Conservation (phyloP, 2,797 vertebrate species). For the Phoeniculus purpureus region DNA sequence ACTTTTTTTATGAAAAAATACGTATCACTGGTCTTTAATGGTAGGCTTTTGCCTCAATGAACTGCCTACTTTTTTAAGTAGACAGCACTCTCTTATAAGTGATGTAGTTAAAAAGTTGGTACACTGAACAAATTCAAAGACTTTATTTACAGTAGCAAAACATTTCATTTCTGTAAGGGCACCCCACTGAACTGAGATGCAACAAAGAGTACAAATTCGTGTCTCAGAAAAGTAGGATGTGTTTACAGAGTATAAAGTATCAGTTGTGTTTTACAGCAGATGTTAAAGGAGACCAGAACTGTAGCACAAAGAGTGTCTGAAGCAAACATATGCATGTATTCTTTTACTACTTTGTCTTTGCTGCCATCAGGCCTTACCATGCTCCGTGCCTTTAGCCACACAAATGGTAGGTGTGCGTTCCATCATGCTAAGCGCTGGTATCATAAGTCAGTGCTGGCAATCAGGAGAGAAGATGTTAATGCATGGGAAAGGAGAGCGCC, state of each 20-base stretch:
- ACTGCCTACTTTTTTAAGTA: not conserved
- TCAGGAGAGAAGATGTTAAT: conserved; percentile 93
- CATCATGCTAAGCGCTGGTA: conserved; percentile 73
- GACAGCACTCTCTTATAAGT: not conserved
- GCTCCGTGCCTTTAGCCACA: conserved; percentile 80
- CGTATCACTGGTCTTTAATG: not conserved
- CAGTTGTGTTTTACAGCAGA: conserved; percentile 73
- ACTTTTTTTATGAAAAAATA: not conserved
- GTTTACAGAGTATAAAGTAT: not conserved
- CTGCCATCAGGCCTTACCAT: conserved; percentile 79
- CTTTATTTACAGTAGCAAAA: not conserved
- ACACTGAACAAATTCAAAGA: not conserved
- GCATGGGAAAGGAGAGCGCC: conserved; percentile 96
- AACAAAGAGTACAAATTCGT: not conserved
- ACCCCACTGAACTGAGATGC: not conserved
- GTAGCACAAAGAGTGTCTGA: not conserved
- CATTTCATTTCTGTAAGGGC: not conserved
- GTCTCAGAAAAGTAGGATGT: not conserved
- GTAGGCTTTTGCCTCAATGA: not conserved
- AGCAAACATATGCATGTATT: not conserved
- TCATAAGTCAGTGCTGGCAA: conserved; percentile 84
- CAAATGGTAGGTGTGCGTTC: conserved; percentile 47
- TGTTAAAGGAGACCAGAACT: conserved; percentile 69
- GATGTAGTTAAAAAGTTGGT: not conserved
- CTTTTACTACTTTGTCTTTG: conserved; percentile 47